Conservation (phyloP, 2,888 invertebrate genomes). For the Parnassius smintheus region DNA sequence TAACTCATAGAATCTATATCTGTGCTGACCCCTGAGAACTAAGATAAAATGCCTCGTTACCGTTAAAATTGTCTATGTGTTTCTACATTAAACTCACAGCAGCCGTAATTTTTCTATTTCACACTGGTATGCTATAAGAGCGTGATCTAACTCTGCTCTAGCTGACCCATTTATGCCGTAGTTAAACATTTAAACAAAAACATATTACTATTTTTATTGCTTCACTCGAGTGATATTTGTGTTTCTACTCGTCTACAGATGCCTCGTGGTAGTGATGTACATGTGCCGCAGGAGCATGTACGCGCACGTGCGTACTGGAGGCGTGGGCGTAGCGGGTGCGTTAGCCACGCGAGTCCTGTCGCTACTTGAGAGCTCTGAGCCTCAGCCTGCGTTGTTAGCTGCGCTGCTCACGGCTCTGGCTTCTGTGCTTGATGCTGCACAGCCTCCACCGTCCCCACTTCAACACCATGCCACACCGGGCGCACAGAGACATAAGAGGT, state of each 20-base stretch:
- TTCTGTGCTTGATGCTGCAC: slow-evolving; percentile 57
- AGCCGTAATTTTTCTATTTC: too few relatives aligned
- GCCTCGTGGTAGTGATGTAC: slow-evolving; percentile 92
- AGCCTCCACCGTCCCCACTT: slow-evolving; percentile 33
- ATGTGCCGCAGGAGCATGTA: slow-evolving; percentile 90
- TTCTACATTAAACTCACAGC: too few relatives aligned
- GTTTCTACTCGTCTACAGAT: slow-evolving; percentile 66
- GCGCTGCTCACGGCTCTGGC: slow-evolving; percentile 64
- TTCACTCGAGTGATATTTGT: too few relatives aligned
- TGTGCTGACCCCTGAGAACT: too few relatives aligned
- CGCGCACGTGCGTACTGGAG: slow-evolving; percentile 68
- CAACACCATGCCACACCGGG: slow-evolving; percentile 49
- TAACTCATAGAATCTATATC: too few relatives aligned
- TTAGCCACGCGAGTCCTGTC: slow-evolving; percentile 78
- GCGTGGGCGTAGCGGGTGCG: slow-evolving; percentile 82
- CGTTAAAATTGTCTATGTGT: too few relatives aligned
- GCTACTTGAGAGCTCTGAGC: slow-evolving; percentile 43
- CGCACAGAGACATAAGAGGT: slow-evolving; percentile 14
- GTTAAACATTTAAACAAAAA: too few relatives aligned
- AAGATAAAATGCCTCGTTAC: too few relatives aligned
- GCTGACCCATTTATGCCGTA: too few relatives aligned
- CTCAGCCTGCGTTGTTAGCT: slow-evolving; percentile 65
- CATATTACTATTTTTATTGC: too few relatives aligned
- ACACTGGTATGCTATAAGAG: too few relatives aligned
- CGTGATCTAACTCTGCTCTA: too few relatives aligned